Base-by-base conservation (phyloP, 1,140 invertebrate genomes). In the Drosophila suzukii region DNA sequence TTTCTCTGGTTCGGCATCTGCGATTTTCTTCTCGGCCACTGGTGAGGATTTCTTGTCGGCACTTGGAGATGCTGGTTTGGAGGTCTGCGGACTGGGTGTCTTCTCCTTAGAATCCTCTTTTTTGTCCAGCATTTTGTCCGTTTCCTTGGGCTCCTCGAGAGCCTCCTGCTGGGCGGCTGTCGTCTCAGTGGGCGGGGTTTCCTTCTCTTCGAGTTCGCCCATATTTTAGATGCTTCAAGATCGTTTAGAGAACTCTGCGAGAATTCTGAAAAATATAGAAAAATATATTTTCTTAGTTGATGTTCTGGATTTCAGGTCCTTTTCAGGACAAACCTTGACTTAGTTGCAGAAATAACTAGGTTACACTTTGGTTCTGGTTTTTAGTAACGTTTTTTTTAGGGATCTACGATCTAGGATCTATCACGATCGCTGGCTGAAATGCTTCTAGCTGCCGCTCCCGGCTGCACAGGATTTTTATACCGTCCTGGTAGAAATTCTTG, bases 141-240 rank as follows among this genome's bases (percentile, higher is more conserved):
- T 92, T 68, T 92, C 91, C 75, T 91, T 92, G 41, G 91, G 91
- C 60, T 92, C 91, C 36, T 92, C 91, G 8, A 81, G 55, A 12
- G 90, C 58, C n/a, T 85, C 65, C 55, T 78, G 85, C 38, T 90
- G 86, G 36, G 58, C 66, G 34, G 79, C 24, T 67, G 81, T 70
- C 6, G 82, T 72, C 61, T 92, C 91, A 54, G 88, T 84, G 54
- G 90, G 91, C 55, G 85, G 88, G 15, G 85, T 91, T 81, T 92
- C 91, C 78, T 92, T 92, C 78, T 92, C 91, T 70, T 92, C 91
- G 17, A 92, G 75, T 73, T 92, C 91, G 38, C 91, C 91, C 91
- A 92, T 92, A 34, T 63, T 78, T 20, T 30, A 11, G 20, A 49
- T 51, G 41, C 8, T 46, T 63, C 50, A 65, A 59, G 53, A 58